Conservation (phyloP, 2,797 vertebrate species). For the Taeniopygia guttata region DNA sequence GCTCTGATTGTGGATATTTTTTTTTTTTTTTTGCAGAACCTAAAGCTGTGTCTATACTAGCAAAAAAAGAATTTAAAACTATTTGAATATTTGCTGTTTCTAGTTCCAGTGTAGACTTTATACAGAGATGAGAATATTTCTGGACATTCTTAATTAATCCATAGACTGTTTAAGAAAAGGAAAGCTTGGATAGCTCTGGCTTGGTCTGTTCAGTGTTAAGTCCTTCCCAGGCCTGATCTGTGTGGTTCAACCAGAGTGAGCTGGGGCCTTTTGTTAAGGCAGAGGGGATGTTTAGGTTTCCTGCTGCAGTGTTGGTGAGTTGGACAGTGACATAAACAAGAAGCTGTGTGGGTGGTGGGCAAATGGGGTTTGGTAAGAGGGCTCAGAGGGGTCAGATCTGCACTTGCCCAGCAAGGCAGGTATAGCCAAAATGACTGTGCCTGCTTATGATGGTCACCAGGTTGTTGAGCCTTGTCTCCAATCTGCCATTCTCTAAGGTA, state of each 20-base stretch:
- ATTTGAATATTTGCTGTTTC: background rate
- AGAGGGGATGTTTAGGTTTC: background rate
- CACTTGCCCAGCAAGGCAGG: background rate
- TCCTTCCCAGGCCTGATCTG: background rate
- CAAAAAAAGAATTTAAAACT: background rate
- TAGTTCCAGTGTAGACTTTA: background rate
- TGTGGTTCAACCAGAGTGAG: background rate
- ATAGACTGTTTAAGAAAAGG: background rate
- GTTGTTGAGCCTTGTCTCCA: background rate
- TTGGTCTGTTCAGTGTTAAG: background rate
- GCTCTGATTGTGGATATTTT: background rate
- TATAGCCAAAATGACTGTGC: background rate
- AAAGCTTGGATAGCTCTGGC: background rate
- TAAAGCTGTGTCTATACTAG: background rate
- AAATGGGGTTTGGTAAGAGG: background rate
- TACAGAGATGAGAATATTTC: background rate
- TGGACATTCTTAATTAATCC: background rate
- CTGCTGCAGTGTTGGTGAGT: background rate
- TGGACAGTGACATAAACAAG: background rate
- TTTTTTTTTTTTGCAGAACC: background rate
- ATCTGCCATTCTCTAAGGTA: background rate
- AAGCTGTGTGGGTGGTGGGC: background rate
- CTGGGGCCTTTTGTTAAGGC: background rate
- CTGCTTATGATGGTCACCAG: background rate
- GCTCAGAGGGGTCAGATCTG: background rate